phyloP scores from a whole-genome alignment of 2,888 invertebrate species.

The Fissipunctia ypsillon region DNA sequence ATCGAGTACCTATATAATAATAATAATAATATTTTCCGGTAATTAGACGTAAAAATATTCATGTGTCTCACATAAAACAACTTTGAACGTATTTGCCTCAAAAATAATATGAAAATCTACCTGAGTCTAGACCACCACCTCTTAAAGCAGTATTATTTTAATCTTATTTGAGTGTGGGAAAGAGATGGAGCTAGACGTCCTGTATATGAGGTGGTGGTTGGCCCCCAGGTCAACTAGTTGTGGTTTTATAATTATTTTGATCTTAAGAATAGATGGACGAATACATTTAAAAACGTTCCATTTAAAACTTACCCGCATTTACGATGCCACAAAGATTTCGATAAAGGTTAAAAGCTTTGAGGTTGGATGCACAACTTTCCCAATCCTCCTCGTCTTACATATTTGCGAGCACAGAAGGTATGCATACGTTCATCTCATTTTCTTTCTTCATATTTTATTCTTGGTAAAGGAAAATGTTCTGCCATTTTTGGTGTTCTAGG shows the following conservation, averaged over 20 bases:
- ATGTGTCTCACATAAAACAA: too few relatives aligned
- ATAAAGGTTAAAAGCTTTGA: slow-evolving; percentile 22
- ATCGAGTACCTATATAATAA: too few relatives aligned
- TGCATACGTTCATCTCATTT: slow-evolving; percentile 20
- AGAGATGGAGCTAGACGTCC: too few relatives aligned
- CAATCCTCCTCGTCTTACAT: slow-evolving; percentile 5
- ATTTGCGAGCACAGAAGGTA: slow-evolving; percentile 25
- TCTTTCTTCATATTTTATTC: slow-evolving; percentile 21
- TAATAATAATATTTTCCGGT: not conserved
- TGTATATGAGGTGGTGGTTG: too few relatives aligned
- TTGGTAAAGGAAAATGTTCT: slow-evolving; percentile 13
- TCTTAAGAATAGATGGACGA: not conserved
- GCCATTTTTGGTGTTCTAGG: not conserved
- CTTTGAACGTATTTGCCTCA: too few relatives aligned
- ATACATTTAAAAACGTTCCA: not conserved
- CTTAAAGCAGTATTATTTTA: too few relatives aligned
- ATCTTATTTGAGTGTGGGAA: too few relatives aligned
- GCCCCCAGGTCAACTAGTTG: too few relatives aligned
- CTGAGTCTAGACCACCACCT: too few relatives aligned
- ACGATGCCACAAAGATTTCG: not conserved
- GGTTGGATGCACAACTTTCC: not conserved
- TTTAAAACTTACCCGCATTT: not conserved
- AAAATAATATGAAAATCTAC: too few relatives aligned
- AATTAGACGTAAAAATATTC: not conserved
- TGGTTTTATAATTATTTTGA: not conserved